phyloP scores from a whole-genome alignment of 2,113 vertebrate genomes.

The Phoenicopterus ruber region DNA sequence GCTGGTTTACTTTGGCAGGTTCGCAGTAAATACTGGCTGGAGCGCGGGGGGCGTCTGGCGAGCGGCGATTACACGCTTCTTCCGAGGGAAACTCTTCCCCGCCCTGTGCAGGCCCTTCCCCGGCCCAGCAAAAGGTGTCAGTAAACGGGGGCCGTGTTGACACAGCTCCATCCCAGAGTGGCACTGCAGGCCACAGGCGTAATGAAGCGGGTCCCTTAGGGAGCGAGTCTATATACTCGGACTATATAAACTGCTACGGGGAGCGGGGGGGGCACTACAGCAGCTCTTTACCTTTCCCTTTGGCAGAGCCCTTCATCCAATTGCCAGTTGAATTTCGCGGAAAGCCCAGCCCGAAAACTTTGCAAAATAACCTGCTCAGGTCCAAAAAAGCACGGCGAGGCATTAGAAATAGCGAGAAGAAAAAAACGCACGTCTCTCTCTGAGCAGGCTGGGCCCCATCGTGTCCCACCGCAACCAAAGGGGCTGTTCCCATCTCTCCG shows the following conservation, averaged over 20 bases:
- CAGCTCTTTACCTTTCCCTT: not conserved
- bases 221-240: conserved; percentile 41
- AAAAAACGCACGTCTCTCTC: not conserved
- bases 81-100: conserved; percentile 73
- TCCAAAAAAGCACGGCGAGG: fast-evolving
- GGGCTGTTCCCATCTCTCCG: not conserved
- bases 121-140: conserved; percentile 75
- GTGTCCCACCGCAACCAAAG: not conserved
- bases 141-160: conserved; percentile 71
- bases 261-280: not conserved
- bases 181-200: conserved; percentile 63
- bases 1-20: conserved; percentile 64
- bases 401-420: not conserved
- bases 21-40: conserved; percentile 63
- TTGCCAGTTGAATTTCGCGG: not conserved
- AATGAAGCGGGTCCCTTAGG: conserved; percentile 70
- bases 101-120: conserved; percentile 64
- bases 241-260: conserved; percentile 67
- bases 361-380: not conserved
- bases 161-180: conserved; percentile 46
- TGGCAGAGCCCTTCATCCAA: not conserved
- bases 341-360: not conserved
- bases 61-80: conserved; percentile 64
- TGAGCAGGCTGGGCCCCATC: not conserved
- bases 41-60: conserved; percentile 68